Conservation (phyloP, 2,888 invertebrate species). For the Campoplex capitator region DNA sequence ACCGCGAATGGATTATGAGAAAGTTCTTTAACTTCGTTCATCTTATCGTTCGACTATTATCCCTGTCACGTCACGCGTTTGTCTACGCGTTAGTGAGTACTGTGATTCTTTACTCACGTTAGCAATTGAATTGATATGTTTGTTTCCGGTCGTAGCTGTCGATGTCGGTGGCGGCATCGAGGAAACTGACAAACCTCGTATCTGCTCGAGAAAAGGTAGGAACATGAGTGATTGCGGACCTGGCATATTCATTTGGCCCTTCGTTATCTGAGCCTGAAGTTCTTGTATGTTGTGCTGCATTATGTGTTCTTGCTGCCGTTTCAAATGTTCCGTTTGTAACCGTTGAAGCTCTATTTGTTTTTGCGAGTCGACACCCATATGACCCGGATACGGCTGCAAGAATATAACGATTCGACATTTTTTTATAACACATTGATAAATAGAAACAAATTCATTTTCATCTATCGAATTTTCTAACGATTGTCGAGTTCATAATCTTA, state of each 20-base stretch:
- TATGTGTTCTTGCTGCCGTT: constrained; percentile 87
- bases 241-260: constrained; percentile 86
- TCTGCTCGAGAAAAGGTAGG: constrained; percentile 88
- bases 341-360: constrained; percentile 90
- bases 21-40: neutral
- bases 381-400: constrained; percentile 83
- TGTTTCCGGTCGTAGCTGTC: constrained; percentile 82
- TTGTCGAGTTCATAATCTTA: too few relatives aligned
- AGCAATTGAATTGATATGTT: constrained; percentile 84
- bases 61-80: too few relatives aligned
- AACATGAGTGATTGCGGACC: constrained; percentile 89
- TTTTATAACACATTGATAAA: too few relatives aligned
- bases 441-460: neutral
- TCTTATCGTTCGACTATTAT: too few relatives aligned
- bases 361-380: constrained; percentile 86
- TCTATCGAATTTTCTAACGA: too few relatives aligned
- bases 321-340: constrained; percentile 88
- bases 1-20: neutral
- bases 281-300: constrained; percentile 88
- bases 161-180: constrained; percentile 82
- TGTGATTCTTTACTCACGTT: constrained; percentile 74
- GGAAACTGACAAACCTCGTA: constrained; percentile 80
- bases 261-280: constrained; percentile 87
- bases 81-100: too few relatives aligned
- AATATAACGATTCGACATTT: neutral